Conservation (phyloP, 2,113 vertebrate genomes). For the Anhinga rufa region DNA sequence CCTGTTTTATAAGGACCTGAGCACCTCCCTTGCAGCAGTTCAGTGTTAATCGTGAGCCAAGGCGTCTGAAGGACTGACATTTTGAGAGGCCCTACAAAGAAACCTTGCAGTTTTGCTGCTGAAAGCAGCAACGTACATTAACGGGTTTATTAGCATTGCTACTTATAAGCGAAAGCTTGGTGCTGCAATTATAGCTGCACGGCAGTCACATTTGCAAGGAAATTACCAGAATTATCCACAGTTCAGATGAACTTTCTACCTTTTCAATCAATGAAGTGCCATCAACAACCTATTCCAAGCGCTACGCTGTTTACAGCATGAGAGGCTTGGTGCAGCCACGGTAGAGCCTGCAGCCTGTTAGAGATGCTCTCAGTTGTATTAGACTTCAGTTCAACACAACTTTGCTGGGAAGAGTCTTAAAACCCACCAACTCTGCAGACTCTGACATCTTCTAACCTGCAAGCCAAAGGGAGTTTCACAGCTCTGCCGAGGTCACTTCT, state of each 20-base stretch:
- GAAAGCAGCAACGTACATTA: not conserved
- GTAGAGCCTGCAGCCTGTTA: not conserved
- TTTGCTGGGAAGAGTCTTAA: not conserved
- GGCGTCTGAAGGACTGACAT: not conserved
- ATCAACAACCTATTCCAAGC: not conserved
- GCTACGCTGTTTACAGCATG: not conserved
- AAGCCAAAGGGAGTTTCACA: not conserved
- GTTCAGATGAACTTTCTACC: not conserved
- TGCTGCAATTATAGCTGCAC: not conserved
- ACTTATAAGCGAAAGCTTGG: not conserved
- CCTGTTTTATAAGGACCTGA: rapidly evolving
- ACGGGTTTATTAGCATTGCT: not conserved
- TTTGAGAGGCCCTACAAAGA: not conserved
- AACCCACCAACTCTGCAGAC: not conserved
- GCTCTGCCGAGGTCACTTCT: not conserved
- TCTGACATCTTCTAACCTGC: not conserved
- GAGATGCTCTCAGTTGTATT: not conserved
- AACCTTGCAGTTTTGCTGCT: not conserved
- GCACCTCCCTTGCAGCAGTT: not conserved
- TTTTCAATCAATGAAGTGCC: not conserved
- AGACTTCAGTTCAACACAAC: not conserved
- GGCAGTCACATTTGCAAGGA: not conserved
- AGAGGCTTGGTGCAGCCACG: not conserved
- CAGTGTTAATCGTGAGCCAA: not conserved
- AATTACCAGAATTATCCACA: not conserved